These are phyloP conservation scores for Sphyrna mokarran DNA, from an alignment of 2,113 vertebrate species.

Conservation along the genomic window DNA sequence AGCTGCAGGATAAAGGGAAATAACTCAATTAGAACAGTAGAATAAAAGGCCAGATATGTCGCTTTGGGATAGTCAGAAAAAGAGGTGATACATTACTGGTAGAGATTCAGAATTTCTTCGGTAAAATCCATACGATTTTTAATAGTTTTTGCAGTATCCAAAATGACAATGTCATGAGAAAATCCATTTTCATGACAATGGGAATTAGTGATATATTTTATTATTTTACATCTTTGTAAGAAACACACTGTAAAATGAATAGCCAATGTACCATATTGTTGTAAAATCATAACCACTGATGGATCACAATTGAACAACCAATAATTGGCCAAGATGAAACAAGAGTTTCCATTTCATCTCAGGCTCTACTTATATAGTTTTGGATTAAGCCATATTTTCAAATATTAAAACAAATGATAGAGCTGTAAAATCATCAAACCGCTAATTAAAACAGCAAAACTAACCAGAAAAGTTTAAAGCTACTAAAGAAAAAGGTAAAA, in stretches of 20 bases:
- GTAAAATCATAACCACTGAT: not conserved
- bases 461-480: not conserved
- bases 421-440: not conserved
- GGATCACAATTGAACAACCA: not conserved
- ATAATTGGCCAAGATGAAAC: not conserved
- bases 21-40: not conserved
- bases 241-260: not conserved
- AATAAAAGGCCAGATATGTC: not conserved
- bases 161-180: not conserved
- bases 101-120: not conserved
- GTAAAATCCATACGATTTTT: not conserved
- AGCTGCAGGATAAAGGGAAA: conserved; percentile 60
- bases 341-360: not conserved
- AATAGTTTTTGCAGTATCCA: not conserved
- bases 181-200: not conserved
- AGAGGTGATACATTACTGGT: not conserved
- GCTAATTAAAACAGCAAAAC: not conserved
- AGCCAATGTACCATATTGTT: not conserved
- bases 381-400: not conserved
- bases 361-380: not conserved
- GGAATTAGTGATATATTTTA: not conserved
- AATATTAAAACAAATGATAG: not conserved
- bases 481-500: not conserved
- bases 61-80: not conserved
- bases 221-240: not conserved